A percentile compares a stretch with the other conserved stretches of the same genome.
Evolutionary conservation across 2,888 invertebrate species (phyloP).

Genomic region (Abrostola tripartita): DNA sequence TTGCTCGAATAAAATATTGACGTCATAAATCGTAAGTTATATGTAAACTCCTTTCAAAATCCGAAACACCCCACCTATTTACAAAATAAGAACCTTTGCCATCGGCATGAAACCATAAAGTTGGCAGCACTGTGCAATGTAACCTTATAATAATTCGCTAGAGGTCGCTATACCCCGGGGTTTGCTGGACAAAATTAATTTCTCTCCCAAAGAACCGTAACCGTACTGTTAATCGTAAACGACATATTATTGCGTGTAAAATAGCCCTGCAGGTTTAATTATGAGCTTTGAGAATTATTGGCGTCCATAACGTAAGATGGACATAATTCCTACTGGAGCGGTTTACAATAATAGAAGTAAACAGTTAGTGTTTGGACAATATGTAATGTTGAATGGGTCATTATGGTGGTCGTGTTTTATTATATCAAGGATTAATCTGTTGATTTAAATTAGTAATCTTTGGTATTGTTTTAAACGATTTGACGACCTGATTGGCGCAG

Average conservation of each 20-base stretch:
- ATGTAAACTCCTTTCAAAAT: background rate
- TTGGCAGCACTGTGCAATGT: constrained; percentile 39
- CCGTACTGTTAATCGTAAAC: constrained; percentile 62
- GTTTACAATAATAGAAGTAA: constrained; percentile 6
- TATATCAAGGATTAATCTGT: too few relatives aligned
- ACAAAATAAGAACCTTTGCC: constrained; percentile 8
- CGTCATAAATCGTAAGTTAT: too few relatives aligned
- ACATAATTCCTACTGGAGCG: constrained; percentile 14
- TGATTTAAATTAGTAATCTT: too few relatives aligned
- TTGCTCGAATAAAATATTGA: too few relatives aligned
- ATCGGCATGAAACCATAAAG: constrained; percentile 48
- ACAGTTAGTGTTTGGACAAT: background rate
- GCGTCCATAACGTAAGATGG: constrained; percentile 10
- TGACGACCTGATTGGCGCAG: too few relatives aligned
- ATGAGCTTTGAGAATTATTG: constrained; percentile 44
- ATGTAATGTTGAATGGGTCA: background rate
- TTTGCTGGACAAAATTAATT: constrained; percentile 60
- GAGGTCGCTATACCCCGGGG: constrained; percentile 58
- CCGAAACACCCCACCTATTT: constrained; percentile 13
- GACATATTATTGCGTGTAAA: constrained; percentile 58
- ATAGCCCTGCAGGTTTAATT: constrained; percentile 39
- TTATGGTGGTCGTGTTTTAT: background rate
- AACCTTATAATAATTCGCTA: constrained; percentile 40
- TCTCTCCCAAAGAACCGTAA: constrained; percentile 52
- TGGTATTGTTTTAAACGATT: too few relatives aligned